phyloP scores from a whole-genome alignment of 2,797 vertebrate species.

The Halcyon chelicuti region DNA sequence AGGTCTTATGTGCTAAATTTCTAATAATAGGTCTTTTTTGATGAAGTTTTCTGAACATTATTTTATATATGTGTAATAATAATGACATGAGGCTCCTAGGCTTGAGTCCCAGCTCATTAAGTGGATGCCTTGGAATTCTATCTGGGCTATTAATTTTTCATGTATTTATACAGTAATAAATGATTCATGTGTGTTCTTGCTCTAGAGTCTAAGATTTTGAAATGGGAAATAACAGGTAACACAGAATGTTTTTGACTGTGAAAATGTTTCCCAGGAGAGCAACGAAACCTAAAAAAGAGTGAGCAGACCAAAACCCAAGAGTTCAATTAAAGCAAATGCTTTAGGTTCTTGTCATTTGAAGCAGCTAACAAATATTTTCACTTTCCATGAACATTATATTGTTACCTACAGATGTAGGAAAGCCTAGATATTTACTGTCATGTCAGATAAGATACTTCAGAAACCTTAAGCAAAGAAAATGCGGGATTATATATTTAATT shows the following conservation, averaged over 20 bases:
- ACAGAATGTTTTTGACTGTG: constrained; percentile 22
- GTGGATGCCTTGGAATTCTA: constrained; percentile 81
- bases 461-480: not conserved
- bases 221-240: constrained; percentile 47
- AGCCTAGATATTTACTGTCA: not conserved
- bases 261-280: constrained; percentile 20
- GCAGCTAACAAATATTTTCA: not conserved
- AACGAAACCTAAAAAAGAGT: not conserved
- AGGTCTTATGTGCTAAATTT: not conserved
- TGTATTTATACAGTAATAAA: constrained; percentile 80
- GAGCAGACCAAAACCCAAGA: not conserved
- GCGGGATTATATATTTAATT: not conserved
- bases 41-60: not conserved
- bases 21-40: not conserved
- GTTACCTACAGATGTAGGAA: not conserved
- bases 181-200: constrained; percentile 83
- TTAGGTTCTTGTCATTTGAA: constrained; percentile 6
- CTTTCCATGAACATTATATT: not conserved
- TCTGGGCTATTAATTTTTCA: constrained; percentile 84
- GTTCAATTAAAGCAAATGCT: constrained; percentile 22
- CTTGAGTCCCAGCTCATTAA: constrained; percentile 81
- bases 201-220: constrained; percentile 82
- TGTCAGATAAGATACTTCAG: not conserved
- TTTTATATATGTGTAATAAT: not conserved
- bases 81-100: not conserved